Conservation (phyloP, 2,888 invertebrate genomes). For the Andrena flavipes region DNA sequence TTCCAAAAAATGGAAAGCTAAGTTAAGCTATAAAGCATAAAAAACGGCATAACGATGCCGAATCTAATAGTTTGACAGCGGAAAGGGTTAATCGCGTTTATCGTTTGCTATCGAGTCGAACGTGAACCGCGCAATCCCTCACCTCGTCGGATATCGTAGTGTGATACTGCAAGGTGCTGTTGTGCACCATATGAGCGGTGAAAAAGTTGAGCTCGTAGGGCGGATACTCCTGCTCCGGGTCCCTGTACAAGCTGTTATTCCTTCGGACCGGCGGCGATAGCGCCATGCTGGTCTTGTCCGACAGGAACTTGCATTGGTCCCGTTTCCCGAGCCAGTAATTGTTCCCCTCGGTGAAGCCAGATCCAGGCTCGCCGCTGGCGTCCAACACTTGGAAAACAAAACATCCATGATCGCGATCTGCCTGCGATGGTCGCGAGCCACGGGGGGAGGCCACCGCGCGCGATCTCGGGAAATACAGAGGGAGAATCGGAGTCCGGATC, state of each 20-base stretch:
- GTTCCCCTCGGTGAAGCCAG: conserved; percentile 87
- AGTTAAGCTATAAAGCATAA: no score
- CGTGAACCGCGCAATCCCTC: conserved; percentile 26
- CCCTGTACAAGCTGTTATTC: conserved; percentile 77
- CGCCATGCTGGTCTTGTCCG: conserved; percentile 75
- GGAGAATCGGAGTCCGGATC: conserved; percentile 30
- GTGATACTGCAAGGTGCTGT: conserved; percentile 84
- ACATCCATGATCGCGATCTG: neutral
- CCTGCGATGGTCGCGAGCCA: no score
- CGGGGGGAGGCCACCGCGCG: neutral
- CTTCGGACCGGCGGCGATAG: conserved; percentile 71
- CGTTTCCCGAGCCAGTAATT: conserved; percentile 87
- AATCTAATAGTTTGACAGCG: no score
- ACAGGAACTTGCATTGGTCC: conserved; percentile 85
- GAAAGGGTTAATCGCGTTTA: no score
- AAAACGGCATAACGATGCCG: no score
- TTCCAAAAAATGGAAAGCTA: no score
- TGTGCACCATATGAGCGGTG: conserved; percentile 83
- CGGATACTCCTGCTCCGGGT: conserved; percentile 81
- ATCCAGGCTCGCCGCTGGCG: conserved; percentile 86
- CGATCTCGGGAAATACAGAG: conserved; percentile 12
- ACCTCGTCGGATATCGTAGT: conserved; percentile 83
- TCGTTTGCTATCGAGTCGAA: no score
- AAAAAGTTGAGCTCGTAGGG: conserved; percentile 83
- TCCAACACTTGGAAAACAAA: conserved; percentile 85